These are phyloP conservation scores for Micronisus gabar DNA, from an alignment of 2,113 vertebrate species.

Conservation along the genomic window DNA sequence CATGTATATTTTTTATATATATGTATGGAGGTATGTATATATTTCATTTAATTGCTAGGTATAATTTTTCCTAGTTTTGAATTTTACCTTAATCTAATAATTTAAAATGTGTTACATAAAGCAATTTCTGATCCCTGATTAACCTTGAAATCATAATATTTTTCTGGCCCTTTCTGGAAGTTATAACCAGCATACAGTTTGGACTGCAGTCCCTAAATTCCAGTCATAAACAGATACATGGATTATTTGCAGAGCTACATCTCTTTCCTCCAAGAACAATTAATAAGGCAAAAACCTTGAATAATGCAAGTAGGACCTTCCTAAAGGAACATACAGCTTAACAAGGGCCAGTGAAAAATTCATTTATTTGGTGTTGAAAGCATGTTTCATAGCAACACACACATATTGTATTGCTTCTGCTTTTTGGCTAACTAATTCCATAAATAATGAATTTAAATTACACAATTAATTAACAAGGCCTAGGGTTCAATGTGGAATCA, in stretches of 20 bases:
- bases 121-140: not conserved
- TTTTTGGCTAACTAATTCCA: constrained; percentile 47
- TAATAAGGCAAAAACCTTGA: constrained; percentile 38
- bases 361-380: not conserved
- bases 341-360: constrained; percentile 11
- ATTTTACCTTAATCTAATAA: not conserved
- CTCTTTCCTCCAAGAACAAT: constrained; percentile 37
- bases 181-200: not conserved
- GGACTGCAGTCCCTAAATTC: not conserved
- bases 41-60: not conserved
- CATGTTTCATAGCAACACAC: not conserved
- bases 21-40: accelerated
- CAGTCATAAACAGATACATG: not conserved
- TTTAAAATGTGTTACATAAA: not conserved
- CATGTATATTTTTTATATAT: not conserved
- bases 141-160: not conserved
- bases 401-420: not conserved
- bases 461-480: constrained; percentile 14
- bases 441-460: constrained; percentile 58
- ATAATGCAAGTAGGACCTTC: constrained; percentile 25
- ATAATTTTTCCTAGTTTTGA: not conserved
- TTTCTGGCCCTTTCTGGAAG: not conserved
- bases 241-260: not conserved
- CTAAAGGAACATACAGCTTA: constrained; percentile 11
- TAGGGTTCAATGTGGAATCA: constrained; percentile 26